A percentile compares a stretch with the other conserved stretches of the same genome.
These are phyloP conservation scores for Platyura marginata DNA, from an alignment of 1,140 invertebrate genomes.

Conservation along the genomic window DNA sequence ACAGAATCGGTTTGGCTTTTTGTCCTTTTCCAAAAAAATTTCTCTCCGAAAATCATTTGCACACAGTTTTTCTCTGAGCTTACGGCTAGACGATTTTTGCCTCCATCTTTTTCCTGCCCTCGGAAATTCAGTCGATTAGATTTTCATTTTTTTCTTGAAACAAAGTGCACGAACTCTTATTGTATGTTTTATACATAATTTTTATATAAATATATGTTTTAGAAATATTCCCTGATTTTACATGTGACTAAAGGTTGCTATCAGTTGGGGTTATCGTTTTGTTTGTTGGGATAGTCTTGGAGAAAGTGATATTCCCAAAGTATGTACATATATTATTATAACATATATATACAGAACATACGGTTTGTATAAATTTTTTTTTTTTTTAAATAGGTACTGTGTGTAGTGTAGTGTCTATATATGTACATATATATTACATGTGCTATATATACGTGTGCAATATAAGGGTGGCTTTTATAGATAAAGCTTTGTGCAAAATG, in stretches of 20 bases:
- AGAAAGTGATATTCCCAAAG: neutral
- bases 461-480: no score
- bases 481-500: no score
- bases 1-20: no score
- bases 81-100: neutral
- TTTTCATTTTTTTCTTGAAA: neutral
- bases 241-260: neutral
- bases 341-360: no score
- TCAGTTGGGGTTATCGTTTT: neutral
- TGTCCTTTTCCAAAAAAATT: no score
- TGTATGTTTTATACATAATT: neutral
- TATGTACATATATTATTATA: no score
- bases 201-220: neutral
- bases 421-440: no score
- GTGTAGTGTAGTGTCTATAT: no score
- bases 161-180: neutral
- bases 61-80: neutral
- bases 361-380: no score
- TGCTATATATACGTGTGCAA: no score
- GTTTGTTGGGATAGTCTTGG: neutral
- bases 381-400: no score
- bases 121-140: neutral
- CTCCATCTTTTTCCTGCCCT: neutral
- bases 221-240: neutral
- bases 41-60: neutral